Percentiles rank a stretch among this genome's conserved stretches.
phyloP scores from a whole-genome alignment of 2,797 vertebrate genomes.

The Enoplosus armatus region DNA sequence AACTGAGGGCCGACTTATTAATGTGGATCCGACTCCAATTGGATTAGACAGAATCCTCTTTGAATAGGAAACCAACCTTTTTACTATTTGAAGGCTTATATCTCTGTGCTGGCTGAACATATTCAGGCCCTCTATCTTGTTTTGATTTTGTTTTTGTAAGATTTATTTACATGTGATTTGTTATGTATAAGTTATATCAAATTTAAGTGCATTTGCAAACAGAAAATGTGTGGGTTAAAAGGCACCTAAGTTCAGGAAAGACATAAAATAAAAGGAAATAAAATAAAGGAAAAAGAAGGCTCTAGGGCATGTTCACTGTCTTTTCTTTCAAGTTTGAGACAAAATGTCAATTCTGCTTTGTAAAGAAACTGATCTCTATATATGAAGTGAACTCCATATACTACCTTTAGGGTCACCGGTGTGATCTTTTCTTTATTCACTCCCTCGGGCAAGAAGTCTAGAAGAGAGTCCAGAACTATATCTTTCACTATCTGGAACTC shows the following conservation, averaged over 20 bases:
- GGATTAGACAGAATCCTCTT: conserved; percentile 84
- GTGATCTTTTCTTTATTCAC: conserved; percentile 99
- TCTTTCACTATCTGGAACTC: conserved; percentile 98
- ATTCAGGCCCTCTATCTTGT: not conserved
- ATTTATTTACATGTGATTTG: not conserved
- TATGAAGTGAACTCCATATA: not conserved
- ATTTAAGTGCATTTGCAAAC: conserved; percentile 8
- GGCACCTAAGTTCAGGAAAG: not conserved
- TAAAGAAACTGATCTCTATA: not conserved
- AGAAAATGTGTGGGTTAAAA: not conserved
- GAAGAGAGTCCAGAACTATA: conserved; percentile 94
- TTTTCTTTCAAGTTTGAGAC: not conserved
- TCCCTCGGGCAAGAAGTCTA: conserved; percentile 96
- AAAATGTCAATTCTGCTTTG: not conserved
- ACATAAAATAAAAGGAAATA: not conserved
- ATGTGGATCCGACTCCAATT: conserved; percentile 76
- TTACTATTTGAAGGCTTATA: conserved; percentile 61
- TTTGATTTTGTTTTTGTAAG: not conserved
- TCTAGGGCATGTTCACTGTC: not conserved
- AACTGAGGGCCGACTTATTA: conserved; percentile 70
- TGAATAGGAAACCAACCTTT: conserved; percentile 77
- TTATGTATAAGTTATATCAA: no score
- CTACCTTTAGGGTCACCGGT: conserved; percentile 96
- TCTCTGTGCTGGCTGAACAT: conserved; percentile 23
- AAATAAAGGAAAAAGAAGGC: not conserved